phyloP scores from a whole-genome alignment of 2,888 invertebrate genomes.

The Pollenia angustigena region DNA sequence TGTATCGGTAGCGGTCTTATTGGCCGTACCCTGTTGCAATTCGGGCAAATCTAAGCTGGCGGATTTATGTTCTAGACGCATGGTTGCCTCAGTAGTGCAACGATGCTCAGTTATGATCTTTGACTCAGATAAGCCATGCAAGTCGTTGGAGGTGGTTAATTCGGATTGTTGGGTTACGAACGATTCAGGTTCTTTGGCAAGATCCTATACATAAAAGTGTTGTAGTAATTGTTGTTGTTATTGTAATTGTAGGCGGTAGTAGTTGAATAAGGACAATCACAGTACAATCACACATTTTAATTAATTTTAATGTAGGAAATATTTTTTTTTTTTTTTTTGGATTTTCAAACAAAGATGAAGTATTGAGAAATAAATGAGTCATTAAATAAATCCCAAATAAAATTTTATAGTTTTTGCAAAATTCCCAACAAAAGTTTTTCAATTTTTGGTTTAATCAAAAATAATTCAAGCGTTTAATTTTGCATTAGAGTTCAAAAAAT shows the following conservation, averaged over 20 bases:
- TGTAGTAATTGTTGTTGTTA: constrained; percentile 24
- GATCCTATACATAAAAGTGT: constrained; percentile 74
- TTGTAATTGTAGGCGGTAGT: constrained; percentile 33
- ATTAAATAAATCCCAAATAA: constrained; percentile 23
- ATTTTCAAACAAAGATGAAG: constrained; percentile 28
- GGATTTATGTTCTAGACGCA: constrained; percentile 84
- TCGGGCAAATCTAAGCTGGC: constrained; percentile 82
- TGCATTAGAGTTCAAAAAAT: constrained; percentile 65
- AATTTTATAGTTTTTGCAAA: neutral
- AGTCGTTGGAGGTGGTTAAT: constrained; percentile 80
- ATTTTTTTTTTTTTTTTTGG: constrained; percentile 7
- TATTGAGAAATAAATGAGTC: constrained; percentile 8
- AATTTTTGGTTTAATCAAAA: constrained; percentile 16
- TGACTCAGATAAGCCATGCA: constrained; percentile 84
- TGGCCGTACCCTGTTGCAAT: constrained; percentile 77
- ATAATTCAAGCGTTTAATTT: constrained; percentile 61
- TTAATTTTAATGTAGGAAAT: constrained; percentile 44
- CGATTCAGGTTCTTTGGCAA: constrained; percentile 80
- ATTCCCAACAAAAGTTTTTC: constrained; percentile 15
- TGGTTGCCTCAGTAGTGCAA: constrained; percentile 84
- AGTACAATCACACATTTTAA: constrained; percentile 66
- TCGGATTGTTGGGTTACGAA: constrained; percentile 81
- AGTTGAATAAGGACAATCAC: constrained; percentile 62
- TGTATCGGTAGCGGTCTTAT: constrained; percentile 68
- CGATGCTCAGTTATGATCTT: constrained; percentile 84